Conservation (phyloP, 2,888 invertebrate species). For the Pachycephus smyrnensis region DNA sequence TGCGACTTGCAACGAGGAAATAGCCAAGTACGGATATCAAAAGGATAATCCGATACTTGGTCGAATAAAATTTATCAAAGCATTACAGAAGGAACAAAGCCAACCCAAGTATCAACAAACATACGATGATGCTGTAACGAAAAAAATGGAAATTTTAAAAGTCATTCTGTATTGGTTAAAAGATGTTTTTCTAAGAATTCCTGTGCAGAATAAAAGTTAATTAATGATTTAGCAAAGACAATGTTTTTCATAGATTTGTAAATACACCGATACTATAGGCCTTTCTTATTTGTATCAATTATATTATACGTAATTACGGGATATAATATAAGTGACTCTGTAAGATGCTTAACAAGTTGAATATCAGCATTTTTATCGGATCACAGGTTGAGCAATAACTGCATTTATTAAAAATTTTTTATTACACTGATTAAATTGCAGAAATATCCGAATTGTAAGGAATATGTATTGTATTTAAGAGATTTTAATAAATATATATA, state of each 20-base stretch:
- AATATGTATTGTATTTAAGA: not conserved
- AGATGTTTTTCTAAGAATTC: conserved; percentile 24
- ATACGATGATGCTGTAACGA: conserved; percentile 18
- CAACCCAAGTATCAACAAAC: conserved; percentile 32
- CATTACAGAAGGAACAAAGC: conserved; percentile 14
- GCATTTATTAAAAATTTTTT: not conserved
- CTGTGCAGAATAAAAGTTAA: conserved; percentile 10
- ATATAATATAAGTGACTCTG: not conserved
- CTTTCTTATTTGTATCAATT: not conserved
- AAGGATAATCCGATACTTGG: conserved; percentile 31
- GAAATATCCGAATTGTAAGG: not conserved
- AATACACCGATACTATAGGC: not conserved
- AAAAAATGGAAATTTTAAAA: conserved; percentile 28
- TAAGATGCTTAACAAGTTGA: not conserved
- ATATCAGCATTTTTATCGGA: not conserved
- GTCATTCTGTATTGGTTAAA: conserved; percentile 30
- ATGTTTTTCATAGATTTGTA: conserved; percentile 11
- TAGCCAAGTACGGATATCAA: conserved; percentile 26
- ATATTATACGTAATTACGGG: not conserved
- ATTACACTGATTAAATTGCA: no score
- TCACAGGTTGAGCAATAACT: not conserved
- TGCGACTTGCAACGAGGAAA: conserved; percentile 7
- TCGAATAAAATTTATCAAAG: conserved; percentile 25
- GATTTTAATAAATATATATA: not conserved
- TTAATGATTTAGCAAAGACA: conserved; percentile 17